A percentile compares a stretch with the other conserved stretches of the same genome.
Evolutionary conservation across 2,113 vertebrate species (phyloP).

Genomic region (Dolichotis patagonum): DNA sequence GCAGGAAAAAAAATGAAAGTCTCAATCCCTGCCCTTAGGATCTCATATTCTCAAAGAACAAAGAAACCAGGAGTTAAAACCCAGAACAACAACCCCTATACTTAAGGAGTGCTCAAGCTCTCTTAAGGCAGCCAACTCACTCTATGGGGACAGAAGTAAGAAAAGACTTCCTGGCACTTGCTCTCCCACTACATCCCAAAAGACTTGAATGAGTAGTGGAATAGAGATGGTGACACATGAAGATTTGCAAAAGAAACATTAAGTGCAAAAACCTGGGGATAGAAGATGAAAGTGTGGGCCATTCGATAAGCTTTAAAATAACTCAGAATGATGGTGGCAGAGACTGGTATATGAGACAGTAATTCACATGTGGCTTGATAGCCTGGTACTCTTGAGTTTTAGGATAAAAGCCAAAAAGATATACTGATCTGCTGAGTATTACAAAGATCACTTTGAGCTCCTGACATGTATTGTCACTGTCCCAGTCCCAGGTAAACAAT

Average conservation of each 20-base stretch:
- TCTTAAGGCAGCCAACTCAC: background rate
- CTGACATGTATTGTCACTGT: background rate
- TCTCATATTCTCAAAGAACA: background rate
- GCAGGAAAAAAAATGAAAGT: background rate
- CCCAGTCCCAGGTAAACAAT: background rate
- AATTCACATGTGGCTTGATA: background rate
- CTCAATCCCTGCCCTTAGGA: background rate
- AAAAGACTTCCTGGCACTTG: background rate
- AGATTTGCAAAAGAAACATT: background rate
- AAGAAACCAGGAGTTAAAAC: background rate
- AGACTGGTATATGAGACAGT: background rate
- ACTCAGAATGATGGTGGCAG: background rate
- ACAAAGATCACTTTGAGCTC: background rate
- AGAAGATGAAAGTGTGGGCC: background rate
- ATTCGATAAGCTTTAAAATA: background rate
- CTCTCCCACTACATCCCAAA: background rate
- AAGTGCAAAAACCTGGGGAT: background rate
- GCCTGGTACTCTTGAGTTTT: background rate
- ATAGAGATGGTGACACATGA: background rate
- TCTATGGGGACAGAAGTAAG: background rate
- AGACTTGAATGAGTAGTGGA: too few species aligned
- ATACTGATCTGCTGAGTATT: background rate
- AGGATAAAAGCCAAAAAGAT: background rate
- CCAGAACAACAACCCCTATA: accelerated
- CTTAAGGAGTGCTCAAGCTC: background rate